phyloP scores from a whole-genome alignment of 2,113 vertebrate species.

The Verasper variegatus region DNA sequence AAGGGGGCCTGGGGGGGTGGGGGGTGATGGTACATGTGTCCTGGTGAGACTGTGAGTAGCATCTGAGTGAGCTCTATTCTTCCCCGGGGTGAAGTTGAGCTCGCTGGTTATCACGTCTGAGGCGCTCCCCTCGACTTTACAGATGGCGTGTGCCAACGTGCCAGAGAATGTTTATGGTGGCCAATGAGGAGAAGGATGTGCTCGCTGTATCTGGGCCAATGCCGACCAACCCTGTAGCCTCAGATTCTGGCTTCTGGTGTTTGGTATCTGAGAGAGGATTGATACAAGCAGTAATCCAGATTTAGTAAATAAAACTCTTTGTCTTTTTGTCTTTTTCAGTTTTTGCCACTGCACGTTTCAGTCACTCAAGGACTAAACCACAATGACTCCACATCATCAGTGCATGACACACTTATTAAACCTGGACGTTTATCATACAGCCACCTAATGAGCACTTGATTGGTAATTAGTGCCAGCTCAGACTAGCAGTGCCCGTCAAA shows the following conservation, averaged over 20 bases:
- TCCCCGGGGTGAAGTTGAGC: slow-evolving; percentile 35
- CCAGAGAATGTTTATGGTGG: slow-evolving; percentile 23
- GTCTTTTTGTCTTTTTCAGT: neutral
- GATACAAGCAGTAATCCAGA: too few relatives aligned
- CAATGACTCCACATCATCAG: neutral
- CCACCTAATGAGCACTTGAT: slow-evolving; percentile 29
- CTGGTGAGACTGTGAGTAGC: slow-evolving; percentile 48
- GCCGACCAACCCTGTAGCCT: too few relatives aligned
- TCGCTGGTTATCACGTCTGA: slow-evolving; percentile 5
- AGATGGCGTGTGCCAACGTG: slow-evolving; percentile 44
- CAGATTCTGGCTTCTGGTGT: too few relatives aligned
- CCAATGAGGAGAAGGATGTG: slow-evolving; percentile 21
- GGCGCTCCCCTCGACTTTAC: slow-evolving; percentile 26
- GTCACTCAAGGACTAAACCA: neutral
- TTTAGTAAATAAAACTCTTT: too few relatives aligned
- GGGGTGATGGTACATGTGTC: slow-evolving; percentile 52
- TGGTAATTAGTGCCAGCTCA: slow-evolving; percentile 18
- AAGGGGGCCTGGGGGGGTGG: neutral
- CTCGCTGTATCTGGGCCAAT: neutral
- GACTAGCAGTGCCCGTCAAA: slow-evolving; percentile 9
- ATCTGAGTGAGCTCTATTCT: slow-evolving; percentile 39
- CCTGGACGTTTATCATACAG: slow-evolving; percentile 6
- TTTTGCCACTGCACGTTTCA: neutral
- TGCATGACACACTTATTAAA: slow-evolving; percentile 5
- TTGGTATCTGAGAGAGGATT: too few relatives aligned